Base-by-base conservation (phyloP, 1,140 invertebrate genomes). In the Xylocopa sonorina region DNA sequence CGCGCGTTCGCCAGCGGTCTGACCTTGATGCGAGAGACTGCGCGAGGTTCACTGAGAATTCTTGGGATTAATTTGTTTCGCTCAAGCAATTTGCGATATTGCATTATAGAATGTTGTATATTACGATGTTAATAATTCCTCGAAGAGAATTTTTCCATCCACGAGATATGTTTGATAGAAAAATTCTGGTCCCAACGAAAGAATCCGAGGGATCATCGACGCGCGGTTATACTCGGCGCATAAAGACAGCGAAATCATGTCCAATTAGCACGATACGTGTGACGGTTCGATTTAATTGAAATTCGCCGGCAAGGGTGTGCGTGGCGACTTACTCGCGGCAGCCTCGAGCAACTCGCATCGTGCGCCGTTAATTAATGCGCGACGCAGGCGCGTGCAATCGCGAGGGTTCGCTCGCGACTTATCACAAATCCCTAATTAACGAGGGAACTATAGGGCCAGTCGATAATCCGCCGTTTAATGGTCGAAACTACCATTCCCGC, bases 351-450 rank as follows among this genome's bases (percentile, higher is more conserved):
- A 62, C 69, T 27, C n/a, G 64, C n/a, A 71, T 86, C 78, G 73
- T 83, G 14, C 46, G n/a, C 58, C 55, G 77, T 85, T 85, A 86
- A 86, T 86, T 86, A 86, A 78, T 77, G 48, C 68, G 5, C 63
- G 34, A 53, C 51, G 75, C 51, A 58, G 24, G 57, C 55, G 41
- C 67, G 38, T 50, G 76, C 63, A 83, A 86, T 78, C 66, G 46
- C 53, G 21, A 32, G 34, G 18, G 69, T 66, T 78, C 60, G 72
- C 62, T 76, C 76, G n/a, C 63, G 74, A 84, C 76, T 84, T 82
- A 87, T 84, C 77, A 74, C 75, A 69, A 82, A 64, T 18, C 51
- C 32, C 53, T 84, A 87, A 87, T 87, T 87, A 87, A 78, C 60
- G 43, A 14, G 10, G 24, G 29, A 41, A 78, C 48, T 41, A 48